Conservation (phyloP, 1,140 invertebrate genomes). For the Chrysoperla carnea region DNA sequence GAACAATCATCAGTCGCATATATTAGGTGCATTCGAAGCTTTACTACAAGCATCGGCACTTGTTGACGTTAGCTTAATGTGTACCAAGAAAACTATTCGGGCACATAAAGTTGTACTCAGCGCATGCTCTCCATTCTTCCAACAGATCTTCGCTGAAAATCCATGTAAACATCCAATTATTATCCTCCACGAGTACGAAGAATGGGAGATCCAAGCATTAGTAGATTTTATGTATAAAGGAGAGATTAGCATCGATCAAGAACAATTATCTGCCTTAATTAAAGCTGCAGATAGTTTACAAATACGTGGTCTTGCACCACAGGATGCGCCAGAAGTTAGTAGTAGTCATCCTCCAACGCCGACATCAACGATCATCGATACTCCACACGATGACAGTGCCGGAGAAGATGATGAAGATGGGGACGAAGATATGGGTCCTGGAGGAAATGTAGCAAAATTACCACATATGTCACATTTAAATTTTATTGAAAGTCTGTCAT, state of each 20-base stretch:
- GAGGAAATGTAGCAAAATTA: slow-evolving; percentile 19
- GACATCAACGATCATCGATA: slow-evolving; percentile 16
- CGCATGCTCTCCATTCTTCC: slow-evolving; percentile 80
- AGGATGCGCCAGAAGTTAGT: slow-evolving; percentile 37
- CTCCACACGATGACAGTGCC: slow-evolving; percentile 8
- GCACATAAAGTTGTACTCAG: slow-evolving; percentile 83
- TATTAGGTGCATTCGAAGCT: slow-evolving; percentile 69
- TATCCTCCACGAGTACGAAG: slow-evolving; percentile 72
- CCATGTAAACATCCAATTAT: slow-evolving; percentile 89
- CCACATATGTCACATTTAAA: slow-evolving; percentile 30
- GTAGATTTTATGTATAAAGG: slow-evolving; percentile 88
- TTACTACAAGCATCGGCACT: slow-evolving; percentile 66
- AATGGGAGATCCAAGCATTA: slow-evolving; percentile 71
- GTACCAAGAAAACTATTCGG: slow-evolving; percentile 60
- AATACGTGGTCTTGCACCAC: slow-evolving; percentile 57
- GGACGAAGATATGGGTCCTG: slow-evolving; percentile 8
- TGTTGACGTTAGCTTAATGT: slow-evolving; percentile 78
- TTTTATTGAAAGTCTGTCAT: slow-evolving; percentile 22
- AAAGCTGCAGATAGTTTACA: slow-evolving; percentile 73
- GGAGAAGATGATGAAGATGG: slow-evolving; percentile 11
- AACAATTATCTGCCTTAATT: slow-evolving; percentile 62
- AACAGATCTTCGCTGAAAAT: slow-evolving; percentile 72
- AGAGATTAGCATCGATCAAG: slow-evolving; percentile 70
- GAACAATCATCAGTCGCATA: slow-evolving; percentile 81
- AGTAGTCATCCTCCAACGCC: slow-evolving; percentile 31